Base-by-base conservation (phyloP, 2,888 invertebrate genomes). In the Hololepta plana region DNA sequence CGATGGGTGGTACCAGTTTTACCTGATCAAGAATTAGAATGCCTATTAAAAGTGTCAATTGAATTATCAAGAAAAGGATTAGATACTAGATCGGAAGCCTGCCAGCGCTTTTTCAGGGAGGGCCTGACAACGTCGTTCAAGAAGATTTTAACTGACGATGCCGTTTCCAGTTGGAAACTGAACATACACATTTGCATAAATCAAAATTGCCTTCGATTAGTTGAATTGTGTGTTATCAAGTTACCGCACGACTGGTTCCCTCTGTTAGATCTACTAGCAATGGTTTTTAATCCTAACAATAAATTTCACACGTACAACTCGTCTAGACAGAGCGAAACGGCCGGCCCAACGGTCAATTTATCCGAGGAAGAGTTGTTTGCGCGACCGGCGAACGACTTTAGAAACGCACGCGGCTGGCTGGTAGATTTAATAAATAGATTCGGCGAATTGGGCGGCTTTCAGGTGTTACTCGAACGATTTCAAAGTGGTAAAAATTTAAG, bases 1-100 rank as follows among this genome's bases (percentile, higher is more conserved):
- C 68, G 93, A 45, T 95, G 95, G 95, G 88, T 95, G 34, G 93
- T 95, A 26, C 95, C 95, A 16, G 95, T 95, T 27, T 59, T 95
- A 45, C 91, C 95, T 7, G 90, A 91, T 45, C 91, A 93, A 59
- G 93, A 95, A 57, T 59, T 95, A 42, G 91, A 93, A 59, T 74
- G 82, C 45, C 66, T 95, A 38, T 62, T 95, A 35, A 75, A 84
- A 57, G 82, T 85, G 40, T 73, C 90, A 37, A 87, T 87, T 41
- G 80, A 82, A 42, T 62, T 93, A 36, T 82, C 87, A 45, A 67
- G 67, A 49, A 77, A 74, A 62, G 85, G 87, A 75, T 65, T 81
- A 53, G 93, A 95, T 60, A 71, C 74, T 35, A 73, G 79, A 48
- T 80, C 87, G 51, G 77, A 81, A 55, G 71, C 79, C 27, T 95